Conservation (phyloP, 1,140 invertebrate genomes). For the Papilio dardanus region DNA sequence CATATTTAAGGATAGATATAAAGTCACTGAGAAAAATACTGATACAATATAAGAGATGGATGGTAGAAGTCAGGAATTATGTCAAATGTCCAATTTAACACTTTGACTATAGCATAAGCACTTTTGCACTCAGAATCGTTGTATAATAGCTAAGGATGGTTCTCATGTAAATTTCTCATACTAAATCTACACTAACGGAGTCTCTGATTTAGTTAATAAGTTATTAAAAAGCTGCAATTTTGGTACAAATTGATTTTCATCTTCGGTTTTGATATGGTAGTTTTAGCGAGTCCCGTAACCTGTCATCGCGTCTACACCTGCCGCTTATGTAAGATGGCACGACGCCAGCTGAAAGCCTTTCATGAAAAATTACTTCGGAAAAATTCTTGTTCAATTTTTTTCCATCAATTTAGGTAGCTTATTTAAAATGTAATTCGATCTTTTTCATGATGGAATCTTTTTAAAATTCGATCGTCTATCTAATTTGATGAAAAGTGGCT, state of each 20-base stretch:
- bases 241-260: background rate
- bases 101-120: no score
- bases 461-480: background rate
- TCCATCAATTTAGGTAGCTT: slow-evolving; percentile 16
- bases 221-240: background rate
- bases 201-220: background rate
- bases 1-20: no score
- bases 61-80: no score
- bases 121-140: no score
- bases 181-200: background rate
- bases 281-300: slow-evolving; percentile 8
- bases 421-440: slow-evolving; percentile 12
- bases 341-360: slow-evolving; percentile 17
- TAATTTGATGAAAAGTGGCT: background rate
- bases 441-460: background rate
- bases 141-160: no score
- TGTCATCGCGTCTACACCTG: slow-evolving; percentile 30
- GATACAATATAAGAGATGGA: no score
- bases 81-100: no score
- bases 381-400: slow-evolving; percentile 10
- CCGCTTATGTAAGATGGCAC: slow-evolving; percentile 33
- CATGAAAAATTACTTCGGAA: slow-evolving; percentile 20
- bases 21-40: no score
- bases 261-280: background rate
- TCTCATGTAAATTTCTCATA: background rate